phyloP scores from a whole-genome alignment of 2,113 vertebrate genomes.

The Leptosomus discolor region DNA sequence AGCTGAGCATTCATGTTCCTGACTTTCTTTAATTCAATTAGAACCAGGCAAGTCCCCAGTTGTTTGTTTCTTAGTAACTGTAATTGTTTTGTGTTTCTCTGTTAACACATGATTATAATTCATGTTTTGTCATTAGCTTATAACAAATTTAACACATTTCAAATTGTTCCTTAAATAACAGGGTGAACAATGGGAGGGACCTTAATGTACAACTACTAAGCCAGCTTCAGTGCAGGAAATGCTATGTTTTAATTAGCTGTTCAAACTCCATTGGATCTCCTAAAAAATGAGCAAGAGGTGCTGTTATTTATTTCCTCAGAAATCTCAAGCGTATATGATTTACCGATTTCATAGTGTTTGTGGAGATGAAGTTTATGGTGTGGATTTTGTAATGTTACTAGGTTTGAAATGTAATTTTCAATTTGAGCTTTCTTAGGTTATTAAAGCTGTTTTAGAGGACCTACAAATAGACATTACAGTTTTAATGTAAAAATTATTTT shows the following conservation, averaged over 20 bases:
- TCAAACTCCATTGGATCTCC: not conserved
- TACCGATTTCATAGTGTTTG: not conserved
- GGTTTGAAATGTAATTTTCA: not conserved
- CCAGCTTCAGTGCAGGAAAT: not conserved
- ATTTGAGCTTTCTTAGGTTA: not conserved
- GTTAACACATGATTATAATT: not conserved
- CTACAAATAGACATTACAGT: not conserved
- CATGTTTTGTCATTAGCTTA: not conserved
- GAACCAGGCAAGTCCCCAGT: not conserved
- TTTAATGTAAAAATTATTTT: not conserved
- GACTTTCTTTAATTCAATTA: not conserved
- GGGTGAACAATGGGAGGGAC: not conserved
- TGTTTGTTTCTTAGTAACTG: not conserved
- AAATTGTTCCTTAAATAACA: not conserved
- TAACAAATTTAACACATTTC: not conserved
- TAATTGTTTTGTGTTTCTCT: not conserved
- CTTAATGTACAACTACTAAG: not conserved
- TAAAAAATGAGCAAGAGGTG: not conserved
- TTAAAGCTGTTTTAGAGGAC: not conserved
- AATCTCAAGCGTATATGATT: not conserved
- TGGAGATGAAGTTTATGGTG: not conserved
- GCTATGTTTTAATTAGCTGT: not conserved
- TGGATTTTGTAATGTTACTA: not conserved
- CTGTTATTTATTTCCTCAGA: not conserved
- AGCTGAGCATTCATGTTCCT: not conserved